Evolutionary conservation across 2,797 vertebrate species (phyloP).

Genomic region (Etheostoma nigrum): DNA sequence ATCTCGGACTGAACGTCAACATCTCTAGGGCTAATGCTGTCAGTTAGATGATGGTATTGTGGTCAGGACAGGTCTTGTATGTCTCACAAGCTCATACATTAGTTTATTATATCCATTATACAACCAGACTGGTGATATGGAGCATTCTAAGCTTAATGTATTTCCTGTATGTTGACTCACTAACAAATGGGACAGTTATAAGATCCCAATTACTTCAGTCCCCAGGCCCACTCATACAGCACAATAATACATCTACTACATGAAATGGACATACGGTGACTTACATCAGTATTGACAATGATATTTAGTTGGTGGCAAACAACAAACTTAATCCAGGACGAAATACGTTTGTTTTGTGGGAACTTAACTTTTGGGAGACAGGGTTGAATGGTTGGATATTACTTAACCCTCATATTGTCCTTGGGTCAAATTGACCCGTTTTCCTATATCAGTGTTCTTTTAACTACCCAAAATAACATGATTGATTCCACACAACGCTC

Average conservation of each 20-base stretch:
- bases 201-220: neutral
- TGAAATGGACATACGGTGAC: neutral
- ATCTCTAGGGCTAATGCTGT: conserved; percentile 27
- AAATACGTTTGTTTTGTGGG: no score
- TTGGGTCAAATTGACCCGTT: no score
- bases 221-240: neutral
- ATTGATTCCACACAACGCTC: no score
- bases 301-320: neutral
- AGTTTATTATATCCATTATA: neutral
- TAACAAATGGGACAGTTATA: neutral
- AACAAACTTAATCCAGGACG: neutral
- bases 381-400: no score
- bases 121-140: neutral
- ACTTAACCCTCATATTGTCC: no score
- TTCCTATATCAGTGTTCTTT: no score
- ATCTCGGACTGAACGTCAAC: conserved; percentile 23
- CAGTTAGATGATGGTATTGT: conserved; percentile 3
- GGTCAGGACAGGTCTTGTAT: conserved; percentile 24
- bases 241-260: neutral
- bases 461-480: no score
- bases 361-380: no score
- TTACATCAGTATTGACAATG: neutral
- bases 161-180: neutral
- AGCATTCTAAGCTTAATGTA: neutral
- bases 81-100: neutral